Conservation (phyloP, 1,140 invertebrate species). For the Calliopsis andreniformis region DNA sequence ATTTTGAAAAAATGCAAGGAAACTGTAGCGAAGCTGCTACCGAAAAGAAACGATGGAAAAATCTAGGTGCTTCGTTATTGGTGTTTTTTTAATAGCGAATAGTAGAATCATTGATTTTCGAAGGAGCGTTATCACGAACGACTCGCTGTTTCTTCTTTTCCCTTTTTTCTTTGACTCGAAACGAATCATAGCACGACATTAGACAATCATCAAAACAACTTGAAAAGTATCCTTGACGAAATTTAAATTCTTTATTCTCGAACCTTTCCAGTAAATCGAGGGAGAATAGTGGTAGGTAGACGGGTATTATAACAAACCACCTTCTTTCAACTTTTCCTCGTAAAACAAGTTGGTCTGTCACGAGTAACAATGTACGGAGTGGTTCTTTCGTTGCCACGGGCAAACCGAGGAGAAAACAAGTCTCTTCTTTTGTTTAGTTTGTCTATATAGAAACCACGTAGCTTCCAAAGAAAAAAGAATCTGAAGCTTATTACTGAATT, state of each 20-base stretch:
- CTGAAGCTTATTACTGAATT: not conserved
- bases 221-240: slow-evolving; percentile 68
- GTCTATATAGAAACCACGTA: not conserved
- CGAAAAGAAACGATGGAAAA: slow-evolving; percentile 2
- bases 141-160: slow-evolving; percentile 5
- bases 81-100: no score
- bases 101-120: not conserved
- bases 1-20: not conserved
- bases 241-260: slow-evolving; percentile 78
- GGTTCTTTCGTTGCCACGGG: slow-evolving; percentile 16
- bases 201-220: slow-evolving; percentile 54
- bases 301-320: slow-evolving; percentile 76
- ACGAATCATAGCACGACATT: slow-evolving; percentile 51
- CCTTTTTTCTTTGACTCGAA: slow-evolving; percentile 14
- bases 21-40: not conserved
- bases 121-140: not conserved
- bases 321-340: slow-evolving; percentile 75
- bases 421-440: not conserved
- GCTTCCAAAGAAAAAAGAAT: not conserved
- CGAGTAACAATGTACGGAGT: slow-evolving; percentile 69
- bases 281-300: slow-evolving; percentile 81
- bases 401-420: not conserved
- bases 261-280: slow-evolving; percentile 81
- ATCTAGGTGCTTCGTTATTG: slow-evolving; percentile 4
- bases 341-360: slow-evolving; percentile 76